A percentile compares a stretch with the other conserved stretches of the same genome.
Evolutionary conservation across 1,140 invertebrate genomes (phyloP).

Genomic region (Geopemphigus sp.): DNA sequence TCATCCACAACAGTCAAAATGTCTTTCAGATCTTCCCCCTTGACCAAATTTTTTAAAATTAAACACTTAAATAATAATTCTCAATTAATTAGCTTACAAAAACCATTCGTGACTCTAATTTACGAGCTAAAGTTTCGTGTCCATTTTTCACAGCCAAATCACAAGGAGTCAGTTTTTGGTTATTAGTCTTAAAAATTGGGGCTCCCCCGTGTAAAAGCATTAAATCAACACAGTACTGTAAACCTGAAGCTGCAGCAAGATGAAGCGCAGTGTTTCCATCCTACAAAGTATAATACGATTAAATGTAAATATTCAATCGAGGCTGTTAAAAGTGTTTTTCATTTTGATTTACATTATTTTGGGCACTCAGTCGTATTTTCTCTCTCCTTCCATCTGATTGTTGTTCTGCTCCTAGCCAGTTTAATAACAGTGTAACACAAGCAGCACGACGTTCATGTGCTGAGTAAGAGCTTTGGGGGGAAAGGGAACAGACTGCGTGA

Average conservation of each 20-base stretch:
- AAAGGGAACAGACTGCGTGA: slow-evolving; percentile 64
- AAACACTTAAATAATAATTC: background rate
- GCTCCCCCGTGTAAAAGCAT: slow-evolving; percentile 62
- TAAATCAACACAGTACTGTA: slow-evolving; percentile 66
- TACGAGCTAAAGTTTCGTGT: slow-evolving; percentile 64
- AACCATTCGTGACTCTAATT: slow-evolving; percentile 69
- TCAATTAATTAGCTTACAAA: slow-evolving; percentile 61
- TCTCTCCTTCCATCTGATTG: slow-evolving; percentile 60
- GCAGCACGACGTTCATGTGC: slow-evolving; percentile 63
- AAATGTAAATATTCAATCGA: slow-evolving; percentile 7
- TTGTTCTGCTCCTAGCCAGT: slow-evolving; percentile 62
- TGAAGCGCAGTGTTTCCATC: slow-evolving; percentile 69
- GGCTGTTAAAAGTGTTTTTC: background rate
- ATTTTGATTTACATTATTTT: slow-evolving; percentile 61
- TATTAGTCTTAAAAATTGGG: slow-evolving; percentile 66
- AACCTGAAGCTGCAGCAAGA: slow-evolving; percentile 65
- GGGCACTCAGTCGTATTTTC: slow-evolving; percentile 61
- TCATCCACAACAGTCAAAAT: slow-evolving; percentile 58
- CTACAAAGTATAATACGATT: slow-evolving; percentile 55
- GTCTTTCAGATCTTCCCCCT: slow-evolving; percentile 51
- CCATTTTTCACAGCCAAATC: slow-evolving; percentile 64
- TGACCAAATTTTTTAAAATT: background rate
- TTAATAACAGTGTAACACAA: slow-evolving; percentile 64
- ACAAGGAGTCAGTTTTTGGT: slow-evolving; percentile 64
- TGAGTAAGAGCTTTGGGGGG: slow-evolving; percentile 58